Evolutionary conservation across 1,140 invertebrate species (phyloP).

Genomic region (Papilio helenus): DNA sequence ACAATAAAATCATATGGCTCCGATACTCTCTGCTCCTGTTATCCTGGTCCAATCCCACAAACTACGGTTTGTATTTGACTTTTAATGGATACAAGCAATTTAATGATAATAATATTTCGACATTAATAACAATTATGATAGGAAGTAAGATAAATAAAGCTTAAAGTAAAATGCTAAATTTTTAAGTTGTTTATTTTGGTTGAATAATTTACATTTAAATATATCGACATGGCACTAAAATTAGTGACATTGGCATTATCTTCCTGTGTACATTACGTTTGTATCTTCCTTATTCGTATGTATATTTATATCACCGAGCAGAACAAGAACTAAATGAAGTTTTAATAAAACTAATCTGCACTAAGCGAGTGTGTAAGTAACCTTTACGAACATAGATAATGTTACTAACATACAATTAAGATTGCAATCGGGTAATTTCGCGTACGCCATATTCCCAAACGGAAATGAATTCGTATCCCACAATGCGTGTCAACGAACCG

Average conservation of each 20-base stretch:
- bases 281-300: not conserved
- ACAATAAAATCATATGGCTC: not conserved
- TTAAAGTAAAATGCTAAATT: not conserved
- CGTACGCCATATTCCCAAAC: not conserved
- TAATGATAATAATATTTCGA: too few species aligned
- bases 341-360: too few species aligned
- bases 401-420: not conserved
- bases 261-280: not conserved
- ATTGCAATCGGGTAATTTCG: not conserved
- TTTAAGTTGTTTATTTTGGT: not conserved
- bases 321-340: too few species aligned
- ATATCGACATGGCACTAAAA: not conserved
- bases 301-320: too few species aligned
- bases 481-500: conserved; percentile 19
- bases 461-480: conserved; percentile 22
- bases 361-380: too few species aligned
- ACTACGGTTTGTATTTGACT: not conserved
- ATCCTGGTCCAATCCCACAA: not conserved
- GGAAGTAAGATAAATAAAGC: not conserved
- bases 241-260: not conserved
- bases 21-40: not conserved
- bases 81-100: too few species aligned
- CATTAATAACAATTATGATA: too few species aligned
- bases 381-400: too few species aligned
- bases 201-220: not conserved